Base-by-base conservation (phyloP, 1,140 invertebrate genomes). In the Dendroctonus valens region DNA sequence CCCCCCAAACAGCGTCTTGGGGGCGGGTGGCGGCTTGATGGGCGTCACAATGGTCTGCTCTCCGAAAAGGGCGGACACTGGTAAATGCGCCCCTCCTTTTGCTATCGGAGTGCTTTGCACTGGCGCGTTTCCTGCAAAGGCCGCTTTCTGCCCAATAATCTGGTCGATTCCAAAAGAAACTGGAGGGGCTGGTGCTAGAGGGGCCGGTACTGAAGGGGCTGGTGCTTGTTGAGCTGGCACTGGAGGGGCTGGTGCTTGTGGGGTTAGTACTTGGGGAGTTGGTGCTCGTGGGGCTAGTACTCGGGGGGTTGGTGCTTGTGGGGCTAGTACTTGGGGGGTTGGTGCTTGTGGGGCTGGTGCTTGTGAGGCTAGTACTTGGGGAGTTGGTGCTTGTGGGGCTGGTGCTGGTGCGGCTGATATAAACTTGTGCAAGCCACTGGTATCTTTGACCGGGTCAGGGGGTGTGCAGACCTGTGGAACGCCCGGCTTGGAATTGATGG, bases 401-500 rank as follows among this genome's bases (percentile, higher is more conserved):
- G 37, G 7, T 7, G 14, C n/a, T 26, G 14, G 0, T 39, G 7
- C 8, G 5, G 7, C 5, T n/a, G 11, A 4, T 40, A 41, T 15
- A 46, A 59, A 59, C 11, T 7, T 46, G 0, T 41, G 15, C n/a
- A 79, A 53, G 8, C 79, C 81, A n/a, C 78, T 79, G 5, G 71
- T 74, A 58, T 83, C 76, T 0, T 77, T 54, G 0, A 89, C 65
- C 5, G 77, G 73, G 67, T 88, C 82, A 3, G 85, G 82, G 42
- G 86, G 82, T 0, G 76, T 75, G 65, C 87, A 90, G 6, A 91
- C 70, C 14, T 73, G 77, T 0, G 77, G 73, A 0, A 80, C 81
- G 11, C 79, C 81, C 37, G 81, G 77, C 11, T 81, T 78, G 15
- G 86, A 69, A 75, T 91, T 90, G 5, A 91, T 79, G 58, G 89